Evolutionary conservation across 30 jellyfish, hydroid and myxozoan species (phyloP).

Genomic region (Hydractinia symbiolongicarpus): DNA sequence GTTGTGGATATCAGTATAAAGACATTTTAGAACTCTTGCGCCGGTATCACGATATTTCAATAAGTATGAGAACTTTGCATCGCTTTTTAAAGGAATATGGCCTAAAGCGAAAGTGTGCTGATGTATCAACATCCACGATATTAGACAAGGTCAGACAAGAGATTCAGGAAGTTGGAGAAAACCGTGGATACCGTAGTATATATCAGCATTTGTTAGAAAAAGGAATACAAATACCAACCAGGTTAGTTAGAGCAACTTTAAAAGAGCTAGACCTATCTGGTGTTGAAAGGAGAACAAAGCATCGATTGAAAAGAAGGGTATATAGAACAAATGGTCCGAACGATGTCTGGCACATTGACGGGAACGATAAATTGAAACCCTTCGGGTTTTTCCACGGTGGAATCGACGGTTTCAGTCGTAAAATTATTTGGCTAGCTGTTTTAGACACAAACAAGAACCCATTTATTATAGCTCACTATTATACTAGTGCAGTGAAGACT

Average conservation of each 20-base stretch:
- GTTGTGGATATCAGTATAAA: too few species aligned
- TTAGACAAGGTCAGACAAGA: not conserved
- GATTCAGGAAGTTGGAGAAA: not conserved
- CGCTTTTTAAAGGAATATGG: slow-evolving; percentile 19
- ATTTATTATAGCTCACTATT: slow-evolving; percentile 15
- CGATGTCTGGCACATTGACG: slow-evolving; percentile 45
- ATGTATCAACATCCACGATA: not conserved
- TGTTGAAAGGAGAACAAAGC: slow-evolving; percentile 25
- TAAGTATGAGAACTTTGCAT: slow-evolving; percentile 28
- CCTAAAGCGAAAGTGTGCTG: slow-evolving; percentile 1
- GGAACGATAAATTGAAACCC: slow-evolving; percentile 48
- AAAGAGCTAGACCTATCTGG: slow-evolving; percentile 54
- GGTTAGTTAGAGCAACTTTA: slow-evolving; percentile 7
- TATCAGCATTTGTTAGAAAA: not conserved
- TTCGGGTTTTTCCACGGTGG: slow-evolving; percentile 49
- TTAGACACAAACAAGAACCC: slow-evolving; percentile 39
- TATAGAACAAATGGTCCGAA: slow-evolving; percentile 41
- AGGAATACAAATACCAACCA: slow-evolving; percentile 22
- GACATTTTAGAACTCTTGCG: not conserved
- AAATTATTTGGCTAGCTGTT: slow-evolving; percentile 45
- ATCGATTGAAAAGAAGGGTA: slow-evolving; percentile 33
- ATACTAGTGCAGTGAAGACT: slow-evolving; percentile 20
- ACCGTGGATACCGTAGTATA: slow-evolving; percentile 31
- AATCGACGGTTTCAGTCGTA: slow-evolving; percentile 51
- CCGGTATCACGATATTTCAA: not conserved